Conservation (phyloP, 2,113 vertebrate species). For the Taurulus bubalis region DNA sequence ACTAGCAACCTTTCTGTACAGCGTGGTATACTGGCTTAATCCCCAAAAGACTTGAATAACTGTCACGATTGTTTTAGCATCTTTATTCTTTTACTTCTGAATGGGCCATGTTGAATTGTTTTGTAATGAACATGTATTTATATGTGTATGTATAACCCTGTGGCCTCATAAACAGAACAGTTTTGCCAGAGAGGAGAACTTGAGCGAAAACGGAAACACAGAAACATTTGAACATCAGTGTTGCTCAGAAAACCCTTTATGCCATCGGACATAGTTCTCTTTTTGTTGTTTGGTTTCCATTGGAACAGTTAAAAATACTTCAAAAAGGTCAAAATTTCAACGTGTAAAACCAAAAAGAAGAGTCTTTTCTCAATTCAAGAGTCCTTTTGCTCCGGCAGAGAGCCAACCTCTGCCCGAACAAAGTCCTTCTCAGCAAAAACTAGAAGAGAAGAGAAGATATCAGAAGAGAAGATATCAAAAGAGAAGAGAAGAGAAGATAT, state of each 20-base stretch:
- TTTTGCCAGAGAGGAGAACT: slow-evolving; percentile 42
- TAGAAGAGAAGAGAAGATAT: slow-evolving; percentile 18
- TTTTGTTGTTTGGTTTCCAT: slow-evolving; percentile 73
- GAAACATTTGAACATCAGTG: slow-evolving; percentile 54
- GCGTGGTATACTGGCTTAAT: slow-evolving; percentile 10
- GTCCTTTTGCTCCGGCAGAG: slow-evolving; percentile 54
- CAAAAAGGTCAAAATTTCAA: slow-evolving; percentile 70
- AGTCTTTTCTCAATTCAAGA: slow-evolving; percentile 61
- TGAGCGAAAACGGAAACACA: slow-evolving; percentile 55
- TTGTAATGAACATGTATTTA: not conserved
- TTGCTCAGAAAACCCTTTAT: slow-evolving; percentile 58
- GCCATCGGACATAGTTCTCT: slow-evolving; percentile 51
- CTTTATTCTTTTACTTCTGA: slow-evolving; percentile 1
- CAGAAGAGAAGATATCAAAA: slow-evolving; percentile 19
- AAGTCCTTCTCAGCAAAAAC: slow-evolving; percentile 4
- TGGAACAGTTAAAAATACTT: slow-evolving; percentile 77
- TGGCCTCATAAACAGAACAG: slow-evolving; percentile 38
- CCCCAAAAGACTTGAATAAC: slow-evolving; percentile 19
- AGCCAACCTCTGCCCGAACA: slow-evolving; percentile 13
- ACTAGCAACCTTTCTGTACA: slow-evolving; percentile 22
- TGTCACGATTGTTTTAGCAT: slow-evolving; percentile 15
- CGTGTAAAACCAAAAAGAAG: slow-evolving; percentile 69
- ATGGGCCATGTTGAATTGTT: slow-evolving; percentile 5
- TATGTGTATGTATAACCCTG: slow-evolving; percentile 53
- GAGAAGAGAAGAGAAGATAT: slow-evolving; percentile 3